Conservation (phyloP, 2,888 invertebrate species). For the Salticus scenicus region DNA sequence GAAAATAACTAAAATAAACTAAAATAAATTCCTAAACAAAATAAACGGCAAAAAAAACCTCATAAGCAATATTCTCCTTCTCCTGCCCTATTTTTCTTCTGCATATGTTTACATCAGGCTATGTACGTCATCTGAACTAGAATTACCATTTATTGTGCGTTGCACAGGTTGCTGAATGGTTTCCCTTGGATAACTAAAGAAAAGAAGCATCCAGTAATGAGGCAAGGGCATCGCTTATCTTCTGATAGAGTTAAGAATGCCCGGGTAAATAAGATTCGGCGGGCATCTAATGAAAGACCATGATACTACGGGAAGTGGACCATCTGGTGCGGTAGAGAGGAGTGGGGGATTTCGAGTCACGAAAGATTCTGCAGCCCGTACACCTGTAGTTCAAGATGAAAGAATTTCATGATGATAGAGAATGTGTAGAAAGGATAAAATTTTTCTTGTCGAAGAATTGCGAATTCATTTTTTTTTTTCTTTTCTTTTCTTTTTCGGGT, state of each 20-base stretch:
- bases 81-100: conserved; percentile 26
- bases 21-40: neutral
- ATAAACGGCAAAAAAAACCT: conserved; percentile 8
- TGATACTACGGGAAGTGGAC: conserved; percentile 61
- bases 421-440: neutral
- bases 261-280: conserved; percentile 54
- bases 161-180: conserved; percentile 55
- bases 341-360: conserved; percentile 34
- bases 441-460: neutral
- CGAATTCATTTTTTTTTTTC: too few relatives aligned
- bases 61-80: conserved; percentile 1
- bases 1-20: neutral
- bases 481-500: too few relatives aligned
- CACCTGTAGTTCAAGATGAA: conserved; percentile 48
- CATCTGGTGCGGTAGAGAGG: conserved; percentile 39
- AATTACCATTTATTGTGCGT: conserved; percentile 67
- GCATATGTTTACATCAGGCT: conserved; percentile 32
- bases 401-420: neutral
- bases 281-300: conserved; percentile 51
- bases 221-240: conserved; percentile 54
- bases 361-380: conserved; percentile 38
- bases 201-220: conserved; percentile 23
- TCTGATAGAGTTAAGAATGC: conserved; percentile 64
- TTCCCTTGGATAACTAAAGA: neutral
- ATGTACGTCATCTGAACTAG: conserved; percentile 53